Percentiles rank a stretch among this genome's conserved stretches.
phyloP scores from a whole-genome alignment of 1,140 invertebrate genomes.

The Ylistrum balloti region DNA sequence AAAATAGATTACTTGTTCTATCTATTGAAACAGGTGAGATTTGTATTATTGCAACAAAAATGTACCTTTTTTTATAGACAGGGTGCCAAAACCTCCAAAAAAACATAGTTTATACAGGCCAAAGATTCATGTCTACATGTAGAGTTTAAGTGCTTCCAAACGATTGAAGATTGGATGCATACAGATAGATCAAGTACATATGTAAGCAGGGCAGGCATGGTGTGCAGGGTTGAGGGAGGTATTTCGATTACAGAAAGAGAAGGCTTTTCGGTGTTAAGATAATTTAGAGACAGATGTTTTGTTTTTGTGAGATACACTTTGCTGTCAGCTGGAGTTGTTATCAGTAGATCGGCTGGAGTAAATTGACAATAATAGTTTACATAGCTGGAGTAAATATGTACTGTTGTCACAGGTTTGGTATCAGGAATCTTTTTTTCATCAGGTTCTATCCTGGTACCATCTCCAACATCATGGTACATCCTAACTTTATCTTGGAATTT shows the following conservation, averaged over 20 bases:
- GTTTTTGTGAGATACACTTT: constrained; percentile 17
- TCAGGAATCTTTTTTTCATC: background rate
- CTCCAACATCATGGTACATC: background rate
- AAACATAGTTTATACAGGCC: background rate
- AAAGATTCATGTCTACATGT: background rate
- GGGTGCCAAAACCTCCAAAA: background rate
- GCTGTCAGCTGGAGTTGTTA: background rate
- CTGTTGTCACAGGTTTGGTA: background rate
- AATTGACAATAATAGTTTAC: constrained; percentile 35
- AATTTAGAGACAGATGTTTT: background rate
- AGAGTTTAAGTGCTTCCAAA: constrained; percentile 19
- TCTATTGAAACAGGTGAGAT: too few species aligned
- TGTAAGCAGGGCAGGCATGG: background rate
- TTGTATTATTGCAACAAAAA: too few species aligned
- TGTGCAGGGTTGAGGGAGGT: background rate
- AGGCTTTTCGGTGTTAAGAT: background rate
- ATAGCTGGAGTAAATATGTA: background rate
- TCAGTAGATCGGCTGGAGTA: background rate
- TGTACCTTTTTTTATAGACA: too few species aligned
- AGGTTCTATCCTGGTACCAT: background rate
- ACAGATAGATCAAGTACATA: background rate
- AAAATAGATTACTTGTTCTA: too few species aligned
- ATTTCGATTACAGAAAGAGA: background rate
- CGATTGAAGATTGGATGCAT: background rate
- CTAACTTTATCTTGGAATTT: background rate